phyloP scores from a whole-genome alignment of 1,140 invertebrate genomes.

The Trinorchestia longiramus region DNA sequence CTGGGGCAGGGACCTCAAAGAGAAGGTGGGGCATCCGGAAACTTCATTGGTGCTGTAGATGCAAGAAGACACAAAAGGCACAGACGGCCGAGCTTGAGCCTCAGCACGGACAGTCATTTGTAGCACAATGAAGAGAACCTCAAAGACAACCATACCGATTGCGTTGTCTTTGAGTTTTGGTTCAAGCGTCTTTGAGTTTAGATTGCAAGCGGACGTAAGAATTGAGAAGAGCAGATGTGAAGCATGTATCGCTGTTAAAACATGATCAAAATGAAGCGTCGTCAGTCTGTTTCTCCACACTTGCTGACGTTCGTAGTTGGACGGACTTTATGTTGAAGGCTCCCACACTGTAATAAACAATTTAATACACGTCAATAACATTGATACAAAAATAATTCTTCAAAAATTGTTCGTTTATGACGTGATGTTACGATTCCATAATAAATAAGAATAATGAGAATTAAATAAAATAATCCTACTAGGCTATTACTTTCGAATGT shows the following conservation, averaged over 20 bases:
- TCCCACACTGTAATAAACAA: neutral
- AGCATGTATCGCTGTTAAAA: neutral
- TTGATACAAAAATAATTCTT: neutral
- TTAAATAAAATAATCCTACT: too few species aligned
- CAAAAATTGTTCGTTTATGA: neutral
- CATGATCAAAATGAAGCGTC: neutral
- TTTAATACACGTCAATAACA: neutral
- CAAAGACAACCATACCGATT: neutral
- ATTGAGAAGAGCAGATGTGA: neutral
- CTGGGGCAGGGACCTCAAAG: neutral
- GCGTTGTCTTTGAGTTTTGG: neutral
- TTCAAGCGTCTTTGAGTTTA: neutral
- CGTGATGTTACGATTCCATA: neutral
- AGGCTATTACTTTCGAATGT: too few species aligned
- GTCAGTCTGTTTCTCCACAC: neutral
- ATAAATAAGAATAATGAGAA: neutral
- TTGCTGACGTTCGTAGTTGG: neutral
- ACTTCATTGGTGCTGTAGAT: neutral
- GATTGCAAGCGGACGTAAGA: neutral
- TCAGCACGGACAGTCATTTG: neutral
- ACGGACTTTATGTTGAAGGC: neutral
- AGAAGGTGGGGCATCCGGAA: neutral
- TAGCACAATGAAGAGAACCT: neutral
- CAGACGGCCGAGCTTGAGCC: neutral
- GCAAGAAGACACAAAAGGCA: conserved; percentile 5